A percentile compares a stretch with the other conserved stretches of the same genome.
These are phyloP conservation scores for Drosophila miranda DNA, from an alignment of 1,140 invertebrate species.

Conservation along the genomic window DNA sequence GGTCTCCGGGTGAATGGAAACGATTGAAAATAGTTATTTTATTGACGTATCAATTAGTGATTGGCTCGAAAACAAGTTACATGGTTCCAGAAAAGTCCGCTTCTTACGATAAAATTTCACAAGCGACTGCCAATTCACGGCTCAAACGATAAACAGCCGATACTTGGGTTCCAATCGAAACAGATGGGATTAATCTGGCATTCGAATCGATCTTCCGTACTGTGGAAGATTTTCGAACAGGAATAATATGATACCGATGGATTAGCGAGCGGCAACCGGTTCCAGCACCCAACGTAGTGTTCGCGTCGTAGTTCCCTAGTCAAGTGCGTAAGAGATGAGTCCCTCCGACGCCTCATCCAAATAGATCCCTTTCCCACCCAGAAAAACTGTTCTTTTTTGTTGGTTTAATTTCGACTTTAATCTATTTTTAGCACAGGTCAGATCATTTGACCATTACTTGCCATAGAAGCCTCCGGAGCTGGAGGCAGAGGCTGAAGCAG, in stretches of 20 bases:
- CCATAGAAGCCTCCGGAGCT: slow-evolving; percentile 27
- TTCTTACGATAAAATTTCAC: slow-evolving; percentile 8
- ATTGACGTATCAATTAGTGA: slow-evolving; percentile 35
- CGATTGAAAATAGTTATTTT: slow-evolving; percentile 20
- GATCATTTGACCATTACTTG: slow-evolving; percentile 11
- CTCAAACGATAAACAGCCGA: neutral
- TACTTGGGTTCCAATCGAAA: no score
- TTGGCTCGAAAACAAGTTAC: slow-evolving; percentile 33
- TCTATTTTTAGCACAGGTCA: slow-evolving; percentile 10
- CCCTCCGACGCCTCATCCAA: neutral
- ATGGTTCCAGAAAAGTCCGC: slow-evolving; percentile 19
- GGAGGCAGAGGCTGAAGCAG: slow-evolving; percentile 47
- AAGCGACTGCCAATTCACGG: neutral
- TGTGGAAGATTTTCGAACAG: no score
- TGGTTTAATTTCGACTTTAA: slow-evolving; percentile 11
- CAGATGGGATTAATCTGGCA: no score
- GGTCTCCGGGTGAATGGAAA: slow-evolving; percentile 13
- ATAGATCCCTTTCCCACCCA: neutral
- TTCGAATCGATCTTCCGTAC: no score
- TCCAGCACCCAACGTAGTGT: no score
- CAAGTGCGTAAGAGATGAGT: slow-evolving; percentile 27
- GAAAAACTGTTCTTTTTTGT: slow-evolving; percentile 12
- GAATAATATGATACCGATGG: no score
- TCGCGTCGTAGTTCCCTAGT: no score
- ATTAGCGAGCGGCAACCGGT: no score